A percentile compares a stretch with the other conserved stretches of the same genome.
Evolutionary conservation across 2,888 invertebrate genomes (phyloP).

Genomic region (Volucella inanis): DNA sequence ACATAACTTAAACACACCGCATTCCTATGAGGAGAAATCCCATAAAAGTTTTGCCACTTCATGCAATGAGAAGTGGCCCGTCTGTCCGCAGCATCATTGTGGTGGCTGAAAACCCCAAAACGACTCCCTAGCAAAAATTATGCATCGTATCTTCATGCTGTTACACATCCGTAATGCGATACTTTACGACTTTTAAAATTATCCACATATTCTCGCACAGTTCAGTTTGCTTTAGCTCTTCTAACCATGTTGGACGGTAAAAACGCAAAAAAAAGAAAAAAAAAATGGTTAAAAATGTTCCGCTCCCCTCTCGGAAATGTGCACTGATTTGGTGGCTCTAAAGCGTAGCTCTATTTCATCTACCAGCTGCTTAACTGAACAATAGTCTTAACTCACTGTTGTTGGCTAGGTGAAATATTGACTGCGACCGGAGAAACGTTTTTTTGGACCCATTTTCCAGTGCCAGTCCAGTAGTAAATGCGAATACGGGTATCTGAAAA

Average conservation of each 20-base stretch:
- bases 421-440: constrained; percentile 65
- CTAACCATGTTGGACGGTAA: constrained; percentile 61
- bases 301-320: constrained; percentile 5
- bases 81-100: constrained; percentile 35
- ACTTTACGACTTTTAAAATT: constrained; percentile 69
- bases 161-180: constrained; percentile 75
- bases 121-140: constrained; percentile 60
- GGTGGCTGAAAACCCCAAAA: constrained; percentile 41
- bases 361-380: constrained; percentile 39
- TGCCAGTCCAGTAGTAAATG: constrained; percentile 37
- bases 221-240: constrained; percentile 1
- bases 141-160: constrained; percentile 73
- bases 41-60: constrained; percentile 67
- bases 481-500: constrained; percentile 4
- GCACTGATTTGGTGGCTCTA: constrained; percentile 43
- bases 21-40: constrained; percentile 72
- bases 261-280: constrained; percentile 25
- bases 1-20: constrained; percentile 68
- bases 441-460: constrained; percentile 49
- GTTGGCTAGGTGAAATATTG: constrained; percentile 71
- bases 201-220: constrained; percentile 55
- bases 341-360: constrained; percentile 6
- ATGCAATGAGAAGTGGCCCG: constrained; percentile 66
- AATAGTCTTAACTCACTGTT: constrained; percentile 55
- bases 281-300: constrained; percentile 6